Percentiles rank a stretch among this genome's conserved stretches.
phyloP scores from a whole-genome alignment of 2,888 invertebrate species.

The Eristalinus aeneus region DNA sequence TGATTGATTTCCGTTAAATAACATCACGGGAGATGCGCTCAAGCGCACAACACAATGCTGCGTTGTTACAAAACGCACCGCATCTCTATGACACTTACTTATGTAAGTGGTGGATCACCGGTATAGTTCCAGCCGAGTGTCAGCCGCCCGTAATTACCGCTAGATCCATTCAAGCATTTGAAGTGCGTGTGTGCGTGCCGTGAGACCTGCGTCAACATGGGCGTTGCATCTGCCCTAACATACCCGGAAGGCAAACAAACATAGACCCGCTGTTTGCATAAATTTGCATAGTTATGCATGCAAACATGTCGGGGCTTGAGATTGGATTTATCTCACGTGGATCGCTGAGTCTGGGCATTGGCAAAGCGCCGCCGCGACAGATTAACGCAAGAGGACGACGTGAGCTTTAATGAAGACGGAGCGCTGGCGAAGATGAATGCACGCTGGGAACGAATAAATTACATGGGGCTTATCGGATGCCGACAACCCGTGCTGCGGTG shows the following conservation, averaged over 20 bases:
- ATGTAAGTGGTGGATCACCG: background rate
- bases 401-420: background rate
- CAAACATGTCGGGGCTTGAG: background rate
- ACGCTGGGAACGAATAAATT: constrained; percentile 27
- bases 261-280: background rate
- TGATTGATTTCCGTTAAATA: background rate
- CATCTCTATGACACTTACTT: background rate
- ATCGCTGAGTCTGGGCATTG: background rate
- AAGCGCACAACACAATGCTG: background rate
- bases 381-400: background rate
- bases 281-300: background rate
- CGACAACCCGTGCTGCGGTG: background rate
- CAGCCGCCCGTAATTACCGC: background rate
- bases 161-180: background rate
- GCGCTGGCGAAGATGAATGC: background rate
- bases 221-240: background rate
- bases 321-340: background rate
- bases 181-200: background rate
- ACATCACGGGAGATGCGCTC: background rate
- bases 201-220: background rate
- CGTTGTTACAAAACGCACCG: background rate
- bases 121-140: background rate
- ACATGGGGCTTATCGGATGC: background rate
- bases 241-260: background rate
- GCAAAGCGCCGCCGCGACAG: background rate